Evolutionary conservation across 2,888 invertebrate species (phyloP), one percentile per base, ranked within the genome.

Genomic region (Drosophila hamatofila): DNA sequence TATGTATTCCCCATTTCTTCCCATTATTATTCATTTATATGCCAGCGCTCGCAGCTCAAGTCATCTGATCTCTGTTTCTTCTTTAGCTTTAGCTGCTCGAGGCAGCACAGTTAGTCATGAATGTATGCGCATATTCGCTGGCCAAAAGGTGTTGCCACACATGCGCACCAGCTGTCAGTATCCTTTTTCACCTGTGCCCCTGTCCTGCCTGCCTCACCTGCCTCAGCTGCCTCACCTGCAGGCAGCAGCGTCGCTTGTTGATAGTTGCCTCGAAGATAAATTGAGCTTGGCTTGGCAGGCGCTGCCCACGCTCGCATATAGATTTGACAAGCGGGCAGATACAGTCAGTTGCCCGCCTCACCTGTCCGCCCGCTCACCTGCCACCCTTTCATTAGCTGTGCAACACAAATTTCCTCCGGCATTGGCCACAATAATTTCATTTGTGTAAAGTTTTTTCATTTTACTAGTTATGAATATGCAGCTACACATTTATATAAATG

Each of bases 391-490:
- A 76, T 76, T 76, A 77, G 72, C 37, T 27, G 67, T 48, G 58
- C 63, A 39, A 27, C 54, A 51, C 66, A 64, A 72, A 76, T 77
- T 77, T 75, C 78, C 75, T 66, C 60, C 60, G 62, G 72, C 72
- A 55, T 72, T 57, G 63, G 61, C 72, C 88, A 72, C 82, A 74
- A 80, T 82, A 80, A 81, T 78, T 78, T 74, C 71, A 81, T 81
- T 49, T 78, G 74, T 59, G 74, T 74, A 68, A 76, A 72, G 68
- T 83, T 84, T 83, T 79, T 78, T 67, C 83, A 85, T 49, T 49
- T 85, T 83, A 72, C 83, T 66, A 70, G 88, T 60, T 83, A 83
- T 85, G 87, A 86, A 85, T 85, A 86, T 85, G 85, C 85, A 86
- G 37, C 54, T 25, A 18, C 3, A 68, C 72, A 83, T 83, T 88